Evolutionary conservation across 2,797 vertebrate species (phyloP).

Genomic region (Amazona ochrocephala): DNA sequence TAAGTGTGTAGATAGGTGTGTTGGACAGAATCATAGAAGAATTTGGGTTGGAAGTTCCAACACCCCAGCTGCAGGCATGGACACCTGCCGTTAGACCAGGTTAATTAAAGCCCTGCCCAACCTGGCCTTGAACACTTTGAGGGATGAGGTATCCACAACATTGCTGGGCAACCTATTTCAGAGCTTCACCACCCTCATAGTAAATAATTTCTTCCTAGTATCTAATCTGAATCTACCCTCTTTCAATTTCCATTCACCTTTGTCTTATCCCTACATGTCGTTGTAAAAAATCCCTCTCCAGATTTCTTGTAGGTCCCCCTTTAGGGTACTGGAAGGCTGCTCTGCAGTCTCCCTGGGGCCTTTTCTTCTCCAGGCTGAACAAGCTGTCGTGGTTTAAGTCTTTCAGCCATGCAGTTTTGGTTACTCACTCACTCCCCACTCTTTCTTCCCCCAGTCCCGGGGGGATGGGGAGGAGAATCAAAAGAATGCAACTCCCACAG

Average conservation of each 20-base stretch:
- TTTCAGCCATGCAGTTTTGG: too few relatives aligned
- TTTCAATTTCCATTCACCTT: not conserved
- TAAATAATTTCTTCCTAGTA: not conserved
- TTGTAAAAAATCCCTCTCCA: not conserved
- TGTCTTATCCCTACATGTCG: not conserved
- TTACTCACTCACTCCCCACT: too few relatives aligned
- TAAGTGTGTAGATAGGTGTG: not conserved
- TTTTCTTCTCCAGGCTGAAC: not conserved
- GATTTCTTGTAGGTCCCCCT: not conserved
- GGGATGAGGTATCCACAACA: not conserved
- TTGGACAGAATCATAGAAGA: not conserved
- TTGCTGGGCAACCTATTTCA: not conserved
- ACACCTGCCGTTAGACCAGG: not conserved
- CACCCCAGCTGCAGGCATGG: too few relatives aligned
- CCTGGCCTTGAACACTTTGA: not conserved
- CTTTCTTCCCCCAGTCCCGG: too few relatives aligned
- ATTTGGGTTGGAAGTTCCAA: not conserved
- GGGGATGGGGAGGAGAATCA: too few relatives aligned
- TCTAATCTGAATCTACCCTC: not conserved
- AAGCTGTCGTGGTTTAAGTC: too few relatives aligned
- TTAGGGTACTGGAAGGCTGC: not conserved
- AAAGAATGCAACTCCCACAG: too few relatives aligned
- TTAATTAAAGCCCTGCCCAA: not conserved
- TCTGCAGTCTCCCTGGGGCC: not conserved
- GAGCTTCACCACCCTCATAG: not conserved